phyloP scores from a whole-genome alignment of 2,797 vertebrate species.

The Carcharodon carcharias region DNA sequence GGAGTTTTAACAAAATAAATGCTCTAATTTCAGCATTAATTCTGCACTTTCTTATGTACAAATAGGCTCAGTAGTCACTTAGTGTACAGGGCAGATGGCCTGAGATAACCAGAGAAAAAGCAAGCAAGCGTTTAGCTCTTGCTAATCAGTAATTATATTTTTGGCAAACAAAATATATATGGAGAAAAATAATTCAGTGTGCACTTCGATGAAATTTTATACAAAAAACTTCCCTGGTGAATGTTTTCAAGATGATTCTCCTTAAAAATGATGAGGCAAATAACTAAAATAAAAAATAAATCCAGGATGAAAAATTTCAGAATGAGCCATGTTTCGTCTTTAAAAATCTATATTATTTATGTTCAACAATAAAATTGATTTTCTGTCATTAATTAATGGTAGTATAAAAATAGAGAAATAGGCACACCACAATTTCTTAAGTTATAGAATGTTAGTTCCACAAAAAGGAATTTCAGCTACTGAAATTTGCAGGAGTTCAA shows the following conservation, averaged over 20 bases:
- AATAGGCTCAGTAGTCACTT: neutral
- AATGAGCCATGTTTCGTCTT: neutral
- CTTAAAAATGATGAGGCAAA: neutral
- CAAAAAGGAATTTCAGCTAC: neutral
- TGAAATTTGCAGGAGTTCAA: no score
- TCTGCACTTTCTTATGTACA: neutral
- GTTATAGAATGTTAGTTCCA: neutral
- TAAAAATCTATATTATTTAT: neutral
- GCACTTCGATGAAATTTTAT: neutral
- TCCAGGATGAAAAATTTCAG: neutral
- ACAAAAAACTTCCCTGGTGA: neutral
- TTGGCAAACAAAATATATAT: neutral
- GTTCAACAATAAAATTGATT: neutral
- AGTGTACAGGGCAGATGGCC: neutral
- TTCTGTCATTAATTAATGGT: neutral
- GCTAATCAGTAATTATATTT: neutral
- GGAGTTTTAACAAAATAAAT: neutral
- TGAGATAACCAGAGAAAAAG: neutral
- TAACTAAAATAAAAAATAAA: neutral
- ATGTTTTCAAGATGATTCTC: neutral
- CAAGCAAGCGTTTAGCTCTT: neutral
- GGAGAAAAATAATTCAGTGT: neutral
- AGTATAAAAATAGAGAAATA: neutral
- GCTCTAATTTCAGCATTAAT: neutral
- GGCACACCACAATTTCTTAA: neutral